Conservation (phyloP, 2,888 invertebrate genomes). For the Bugulina stolonifera region DNA sequence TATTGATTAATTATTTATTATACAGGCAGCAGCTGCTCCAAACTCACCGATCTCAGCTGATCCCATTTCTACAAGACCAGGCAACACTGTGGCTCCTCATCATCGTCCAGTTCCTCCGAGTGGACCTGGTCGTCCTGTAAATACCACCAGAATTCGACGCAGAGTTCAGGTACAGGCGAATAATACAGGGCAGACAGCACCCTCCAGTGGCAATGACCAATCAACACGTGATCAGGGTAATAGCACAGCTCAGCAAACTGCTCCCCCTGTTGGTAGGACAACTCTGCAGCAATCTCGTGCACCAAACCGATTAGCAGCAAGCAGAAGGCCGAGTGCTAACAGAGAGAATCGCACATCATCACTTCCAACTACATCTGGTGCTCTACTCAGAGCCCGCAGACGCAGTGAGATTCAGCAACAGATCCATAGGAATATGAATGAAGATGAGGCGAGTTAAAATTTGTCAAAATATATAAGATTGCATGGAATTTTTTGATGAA, state of each 20-base stretch:
- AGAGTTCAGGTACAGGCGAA: background rate
- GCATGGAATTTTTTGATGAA: no score
- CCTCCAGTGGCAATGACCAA: background rate
- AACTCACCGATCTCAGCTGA: background rate
- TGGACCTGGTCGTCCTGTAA: background rate
- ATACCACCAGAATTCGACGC: background rate
- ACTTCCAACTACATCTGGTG: slow-evolving; percentile 2
- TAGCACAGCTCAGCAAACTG: background rate
- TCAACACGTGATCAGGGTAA: background rate
- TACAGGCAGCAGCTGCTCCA: background rate
- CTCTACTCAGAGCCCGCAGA: background rate
- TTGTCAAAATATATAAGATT: no score
- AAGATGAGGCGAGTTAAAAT: background rate
- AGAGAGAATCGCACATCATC: background rate
- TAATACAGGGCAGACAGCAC: background rate
- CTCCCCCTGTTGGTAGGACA: background rate
- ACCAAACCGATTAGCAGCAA: background rate
- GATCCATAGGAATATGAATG: background rate
- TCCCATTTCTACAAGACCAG: background rate
- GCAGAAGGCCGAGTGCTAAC: background rate
- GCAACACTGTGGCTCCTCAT: slow-evolving; percentile 2
- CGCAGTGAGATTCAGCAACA: slow-evolving; percentile 20
- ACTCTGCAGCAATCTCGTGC: background rate
- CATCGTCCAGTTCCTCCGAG: background rate
- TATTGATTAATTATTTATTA: background rate